Base-by-base conservation (phyloP, 2,113 vertebrate species). In the Festucalex cinctus region DNA sequence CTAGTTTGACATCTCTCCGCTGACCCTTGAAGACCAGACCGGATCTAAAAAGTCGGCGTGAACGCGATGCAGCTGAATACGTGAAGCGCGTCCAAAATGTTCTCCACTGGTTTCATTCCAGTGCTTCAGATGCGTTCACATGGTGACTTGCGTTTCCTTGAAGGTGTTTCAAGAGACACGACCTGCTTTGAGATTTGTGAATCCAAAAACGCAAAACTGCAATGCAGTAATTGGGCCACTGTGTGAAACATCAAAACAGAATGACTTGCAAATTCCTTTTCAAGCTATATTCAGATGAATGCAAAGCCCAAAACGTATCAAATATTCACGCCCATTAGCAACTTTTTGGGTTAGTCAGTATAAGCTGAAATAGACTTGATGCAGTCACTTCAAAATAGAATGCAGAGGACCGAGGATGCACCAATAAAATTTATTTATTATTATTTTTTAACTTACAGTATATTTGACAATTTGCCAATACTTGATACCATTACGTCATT, bases 1-100 rank as follows among this genome's bases (percentile, higher is more conserved):
- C 81, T 75, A 63, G 80, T 79, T 77, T 86, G 80, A 88, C 81
- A 76, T 76, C 69, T 81, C 66, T 70, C 57, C 81, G 71, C 70
- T 67, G 67, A 73, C 26, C 71, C 78, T 77, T 66, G 59, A 87
- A 86, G 75, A 80, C 24, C 1, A 69, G 59, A 60, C 66, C 67
- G 57, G 72, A 76, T 75, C 37, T 62, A 57, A 37, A 80, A 72
- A 76, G 74, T 67, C 76, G 68, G 43, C 71, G 75, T 74, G 72
- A 53, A 77, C 53, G 44, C 48, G 35, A 49, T 53, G 16, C 24
- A 56, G 26, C 16, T 6, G 54, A 35, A 57, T 35, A 9, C 32
- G 17, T 35, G 2, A 35, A 5, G 26, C 19, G 2, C 5, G 17
- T 46, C 4, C 6, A 7, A 17, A 13, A 73, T 35, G 35, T n/a